Base-by-base conservation (phyloP, 2,797 vertebrate genomes). In the Sebastes hopkinsi region DNA sequence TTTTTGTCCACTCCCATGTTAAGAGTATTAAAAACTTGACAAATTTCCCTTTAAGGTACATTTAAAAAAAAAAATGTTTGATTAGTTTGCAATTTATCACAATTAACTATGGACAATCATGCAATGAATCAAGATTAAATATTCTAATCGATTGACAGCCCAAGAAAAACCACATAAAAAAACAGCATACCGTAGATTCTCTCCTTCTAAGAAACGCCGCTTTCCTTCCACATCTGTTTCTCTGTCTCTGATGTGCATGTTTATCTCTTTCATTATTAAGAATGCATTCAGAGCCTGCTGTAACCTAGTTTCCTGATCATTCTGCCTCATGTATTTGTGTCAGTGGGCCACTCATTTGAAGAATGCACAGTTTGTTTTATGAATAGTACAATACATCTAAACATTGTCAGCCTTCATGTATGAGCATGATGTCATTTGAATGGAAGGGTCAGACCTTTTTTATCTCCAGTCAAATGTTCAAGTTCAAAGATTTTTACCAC, bases 261-360 rank as follows among this genome's bases (percentile, higher is more conserved):
- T 69, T 50, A 50, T 77, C 36, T 79, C n/a, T 69, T 42, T 54
- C 62, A 68, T 83, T 32, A 79, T 83, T 77, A 87, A 84, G 79
- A 72, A 67, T 71, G 25, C 64, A 79, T 67, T 46, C 59, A 81
- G 36, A 70, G 52, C 22, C 25, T 66, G 77, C 65, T 61, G 8
- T 72, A 83, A 83, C 80, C 66, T 59, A 5, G 16, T 11, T 88
- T 88, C 42, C 61, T 42, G 22, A 79, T 75, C 25, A 58, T 79
- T 82, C 77, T 80, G 74, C 79, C 38, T 77, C 34, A 59, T 75
- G 68, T 16, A 77, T 87, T 83, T 82, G 61, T 86, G 87, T 89
- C 83, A 89, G 81, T 69, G 73, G 80, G 83, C 46, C 77, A 72
- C 29, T 75, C 29, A 58, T 72, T 85, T 77, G n/a, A 88, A 83